These are phyloP conservation scores for Petrolisthes manimaculis DNA, from an alignment of 2,888 invertebrate genomes.

Conservation along the genomic window DNA sequence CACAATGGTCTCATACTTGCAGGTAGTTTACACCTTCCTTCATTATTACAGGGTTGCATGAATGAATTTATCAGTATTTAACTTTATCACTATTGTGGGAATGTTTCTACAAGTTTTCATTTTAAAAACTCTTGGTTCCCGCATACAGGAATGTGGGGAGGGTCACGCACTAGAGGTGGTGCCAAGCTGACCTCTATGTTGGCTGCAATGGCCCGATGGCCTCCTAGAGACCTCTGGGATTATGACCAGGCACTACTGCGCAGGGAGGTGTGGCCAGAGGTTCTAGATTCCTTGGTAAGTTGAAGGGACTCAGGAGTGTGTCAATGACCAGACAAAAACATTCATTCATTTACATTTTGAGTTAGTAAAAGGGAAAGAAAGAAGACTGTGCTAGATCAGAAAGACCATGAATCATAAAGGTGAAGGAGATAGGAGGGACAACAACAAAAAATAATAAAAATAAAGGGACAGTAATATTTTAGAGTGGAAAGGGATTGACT, in stretches of 20 bases:
- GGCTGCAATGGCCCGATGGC: slow-evolving; percentile 47
- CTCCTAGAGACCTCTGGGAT: slow-evolving; percentile 57
- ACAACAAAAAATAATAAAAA: no score
- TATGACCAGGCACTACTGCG: slow-evolving; percentile 61
- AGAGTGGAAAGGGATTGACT: no score
- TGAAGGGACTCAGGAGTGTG: neutral
- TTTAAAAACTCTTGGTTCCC: neutral
- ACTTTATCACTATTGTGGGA: neutral
- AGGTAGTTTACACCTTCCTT: slow-evolving; percentile 27
- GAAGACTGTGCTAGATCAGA: no score
- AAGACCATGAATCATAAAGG: no score
- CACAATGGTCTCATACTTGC: slow-evolving; percentile 64
- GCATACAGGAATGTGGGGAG: slow-evolving; percentile 61
- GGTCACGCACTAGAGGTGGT: slow-evolving; percentile 50
- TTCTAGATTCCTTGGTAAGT: slow-evolving; percentile 52
- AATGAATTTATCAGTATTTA: neutral
- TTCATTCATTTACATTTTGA: neutral
- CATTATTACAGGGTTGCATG: neutral
- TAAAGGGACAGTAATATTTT: no score
- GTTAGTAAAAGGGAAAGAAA: neutral
- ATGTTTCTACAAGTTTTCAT: neutral
- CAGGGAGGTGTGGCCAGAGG: slow-evolving; percentile 63
- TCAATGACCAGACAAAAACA: neutral
- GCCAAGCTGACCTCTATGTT: slow-evolving; percentile 41
- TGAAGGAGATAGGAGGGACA: neutral